phyloP scores from a whole-genome alignment of 2,888 invertebrate species.

The Eupithecia inturbata region DNA sequence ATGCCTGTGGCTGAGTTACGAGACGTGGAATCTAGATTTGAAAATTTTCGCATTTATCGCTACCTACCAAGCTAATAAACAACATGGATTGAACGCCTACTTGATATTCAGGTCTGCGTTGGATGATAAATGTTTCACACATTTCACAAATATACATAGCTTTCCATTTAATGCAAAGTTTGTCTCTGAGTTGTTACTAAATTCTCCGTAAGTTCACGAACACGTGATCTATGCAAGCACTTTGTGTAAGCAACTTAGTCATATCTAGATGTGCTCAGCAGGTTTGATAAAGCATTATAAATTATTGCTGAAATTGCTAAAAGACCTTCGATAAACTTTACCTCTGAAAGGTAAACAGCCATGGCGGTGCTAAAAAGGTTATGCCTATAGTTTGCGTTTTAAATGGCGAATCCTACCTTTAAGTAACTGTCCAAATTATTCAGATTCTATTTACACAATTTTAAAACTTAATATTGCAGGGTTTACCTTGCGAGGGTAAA shows the following conservation, averaged over 20 bases:
- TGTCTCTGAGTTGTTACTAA: background rate
- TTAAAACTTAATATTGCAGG: too few species aligned
- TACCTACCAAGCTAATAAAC: conserved; percentile 15
- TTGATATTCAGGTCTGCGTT: conserved; percentile 26
- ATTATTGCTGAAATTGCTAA: conserved; percentile 2
- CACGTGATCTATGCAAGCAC: conserved; percentile 5
- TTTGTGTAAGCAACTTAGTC: background rate
- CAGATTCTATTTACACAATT: too few species aligned
- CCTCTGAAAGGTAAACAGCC: conserved; percentile 4
- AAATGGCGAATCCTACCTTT: background rate
- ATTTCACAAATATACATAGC: conserved; percentile 16
- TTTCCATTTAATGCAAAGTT: conserved; percentile 7
- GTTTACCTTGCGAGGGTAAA: conserved; percentile 17
- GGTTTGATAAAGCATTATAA: conserved; percentile 5
- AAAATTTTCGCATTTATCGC: conserved; percentile 25
- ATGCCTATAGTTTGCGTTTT: conserved; percentile 7
- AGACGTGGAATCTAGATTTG: conserved; percentile 17
- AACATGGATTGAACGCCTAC: conserved; percentile 11
- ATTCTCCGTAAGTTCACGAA: background rate
- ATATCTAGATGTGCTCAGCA: background rate
- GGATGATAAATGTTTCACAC: conserved; percentile 17
- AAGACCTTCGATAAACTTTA: conserved; percentile 7
- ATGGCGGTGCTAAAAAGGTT: background rate
- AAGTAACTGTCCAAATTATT: conserved; percentile 8
- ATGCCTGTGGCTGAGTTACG: conserved; percentile 14